These are phyloP conservation scores for Mesoclemmys tuberculata DNA, from an alignment of 2,113 vertebrate species.

Conservation along the genomic window DNA sequence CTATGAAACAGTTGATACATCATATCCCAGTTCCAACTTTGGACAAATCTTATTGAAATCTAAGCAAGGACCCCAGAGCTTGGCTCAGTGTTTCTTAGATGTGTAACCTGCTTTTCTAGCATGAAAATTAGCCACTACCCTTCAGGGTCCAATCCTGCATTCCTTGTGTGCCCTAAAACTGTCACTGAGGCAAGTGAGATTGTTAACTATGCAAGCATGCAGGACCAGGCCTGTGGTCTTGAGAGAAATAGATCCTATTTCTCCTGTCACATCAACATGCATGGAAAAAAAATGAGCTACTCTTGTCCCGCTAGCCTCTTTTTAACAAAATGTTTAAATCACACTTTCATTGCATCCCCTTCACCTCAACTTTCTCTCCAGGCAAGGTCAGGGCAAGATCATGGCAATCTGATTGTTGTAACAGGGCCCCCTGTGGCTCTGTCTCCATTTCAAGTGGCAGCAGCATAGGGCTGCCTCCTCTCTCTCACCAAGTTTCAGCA, in stretches of 20 bases:
- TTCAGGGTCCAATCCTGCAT: not conserved
- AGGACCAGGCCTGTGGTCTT: not conserved
- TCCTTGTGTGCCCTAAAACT: not conserved
- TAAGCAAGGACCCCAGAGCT: not conserved
- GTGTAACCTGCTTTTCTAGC: not conserved
- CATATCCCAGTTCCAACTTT: not conserved
- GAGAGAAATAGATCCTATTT: not conserved
- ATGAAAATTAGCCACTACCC: not conserved
- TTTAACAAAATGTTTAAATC: not conserved
- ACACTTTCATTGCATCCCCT: not conserved
- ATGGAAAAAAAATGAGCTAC: not conserved
- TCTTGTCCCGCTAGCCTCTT: conserved; percentile 45
- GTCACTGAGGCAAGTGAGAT: not conserved
- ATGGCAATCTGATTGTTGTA: not conserved
- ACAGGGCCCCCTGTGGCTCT: not conserved
- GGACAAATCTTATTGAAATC: not conserved
- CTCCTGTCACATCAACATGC: not conserved
- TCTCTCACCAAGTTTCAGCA: not conserved
- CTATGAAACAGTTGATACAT: not conserved
- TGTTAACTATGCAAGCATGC: not conserved
- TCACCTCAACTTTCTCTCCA: not conserved
- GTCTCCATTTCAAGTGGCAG: not conserved
- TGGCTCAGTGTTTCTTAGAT: not conserved
- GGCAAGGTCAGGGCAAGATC: not conserved
- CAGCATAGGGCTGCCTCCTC: not conserved